These are phyloP conservation scores for Gambusia yucatana DNA, from an alignment of 2,797 vertebrate genomes.

Conservation along the genomic window DNA sequence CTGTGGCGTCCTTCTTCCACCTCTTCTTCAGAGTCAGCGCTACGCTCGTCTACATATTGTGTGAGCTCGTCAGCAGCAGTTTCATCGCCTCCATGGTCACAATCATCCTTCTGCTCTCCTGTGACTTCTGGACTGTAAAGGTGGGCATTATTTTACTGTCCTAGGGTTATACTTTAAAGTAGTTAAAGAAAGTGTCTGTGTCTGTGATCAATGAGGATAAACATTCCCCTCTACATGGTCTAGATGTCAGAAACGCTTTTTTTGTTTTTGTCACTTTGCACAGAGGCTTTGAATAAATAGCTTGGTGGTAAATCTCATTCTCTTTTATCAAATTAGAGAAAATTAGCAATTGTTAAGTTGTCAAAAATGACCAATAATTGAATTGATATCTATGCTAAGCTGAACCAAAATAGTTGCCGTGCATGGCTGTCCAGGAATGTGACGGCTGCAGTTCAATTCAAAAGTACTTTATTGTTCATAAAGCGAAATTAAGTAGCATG, in stretches of 20 bases:
- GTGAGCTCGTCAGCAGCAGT: constrained; percentile 84
- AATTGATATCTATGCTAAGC: not conserved
- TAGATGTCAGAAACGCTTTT: not conserved
- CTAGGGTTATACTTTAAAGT: not conserved
- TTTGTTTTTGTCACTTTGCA: not conserved
- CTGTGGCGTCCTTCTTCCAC: constrained; percentile 94
- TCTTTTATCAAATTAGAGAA: not conserved
- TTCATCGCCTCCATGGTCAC: constrained; percentile 95
- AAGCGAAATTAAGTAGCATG: not conserved
- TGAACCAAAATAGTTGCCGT: not conserved
- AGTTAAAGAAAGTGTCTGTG: not conserved
- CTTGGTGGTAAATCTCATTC: too few species aligned
- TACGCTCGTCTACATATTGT: constrained; percentile 89
- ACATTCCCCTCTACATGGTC: too few species aligned
- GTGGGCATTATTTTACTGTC: constrained; percentile 57
- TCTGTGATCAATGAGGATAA: not conserved
- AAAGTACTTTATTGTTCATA: not conserved
- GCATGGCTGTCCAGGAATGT: not conserved
- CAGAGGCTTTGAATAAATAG: too few species aligned
- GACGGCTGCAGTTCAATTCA: not conserved
- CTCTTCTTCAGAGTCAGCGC: constrained; percentile 92
- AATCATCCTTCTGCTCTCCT: constrained; percentile 93
- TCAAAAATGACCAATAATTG: not conserved
- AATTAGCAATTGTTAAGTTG: not conserved
- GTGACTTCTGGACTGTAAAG: constrained; percentile 98